Conservation (phyloP, 1,140 invertebrate species). For the Arion vulgaris region DNA sequence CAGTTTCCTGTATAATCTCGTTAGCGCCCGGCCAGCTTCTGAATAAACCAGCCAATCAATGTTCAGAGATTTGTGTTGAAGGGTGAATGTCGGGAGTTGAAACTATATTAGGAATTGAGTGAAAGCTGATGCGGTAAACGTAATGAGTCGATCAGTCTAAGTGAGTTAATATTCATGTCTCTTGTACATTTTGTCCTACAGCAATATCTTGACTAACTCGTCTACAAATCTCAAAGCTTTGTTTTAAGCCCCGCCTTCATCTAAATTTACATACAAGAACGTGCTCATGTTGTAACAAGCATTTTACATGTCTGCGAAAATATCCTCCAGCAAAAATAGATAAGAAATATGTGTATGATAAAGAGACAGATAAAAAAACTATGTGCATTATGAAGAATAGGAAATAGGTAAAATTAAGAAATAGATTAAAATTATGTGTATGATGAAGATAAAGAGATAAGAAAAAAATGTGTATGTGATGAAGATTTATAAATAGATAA, state of each 20-base stretch:
- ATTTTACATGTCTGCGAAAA: too few relatives aligned
- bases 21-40: slow-evolving; percentile 15
- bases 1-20: not conserved
- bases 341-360: too few relatives aligned
- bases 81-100: not conserved
- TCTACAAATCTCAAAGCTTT: not conserved
- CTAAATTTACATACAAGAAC: too few relatives aligned
- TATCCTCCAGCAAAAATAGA: too few relatives aligned
- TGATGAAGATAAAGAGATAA: too few relatives aligned
- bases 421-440: too few relatives aligned
- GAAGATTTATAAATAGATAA: too few relatives aligned
- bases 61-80: slow-evolving; percentile 17
- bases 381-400: too few relatives aligned
- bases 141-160: not conserved
- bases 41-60: slow-evolving; percentile 14
- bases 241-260: not conserved
- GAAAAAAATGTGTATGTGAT: too few relatives aligned
- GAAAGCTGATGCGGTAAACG: not conserved
- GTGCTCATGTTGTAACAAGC: too few relatives aligned
- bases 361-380: too few relatives aligned
- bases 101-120: not conserved
- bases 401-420: too few relatives aligned
- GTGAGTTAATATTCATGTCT: slow-evolving; percentile 15
- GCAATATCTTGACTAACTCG: not conserved
- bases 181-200: not conserved